Base-by-base conservation (phyloP, 2,113 vertebrate species). In the Otocyon megalotis region DNA sequence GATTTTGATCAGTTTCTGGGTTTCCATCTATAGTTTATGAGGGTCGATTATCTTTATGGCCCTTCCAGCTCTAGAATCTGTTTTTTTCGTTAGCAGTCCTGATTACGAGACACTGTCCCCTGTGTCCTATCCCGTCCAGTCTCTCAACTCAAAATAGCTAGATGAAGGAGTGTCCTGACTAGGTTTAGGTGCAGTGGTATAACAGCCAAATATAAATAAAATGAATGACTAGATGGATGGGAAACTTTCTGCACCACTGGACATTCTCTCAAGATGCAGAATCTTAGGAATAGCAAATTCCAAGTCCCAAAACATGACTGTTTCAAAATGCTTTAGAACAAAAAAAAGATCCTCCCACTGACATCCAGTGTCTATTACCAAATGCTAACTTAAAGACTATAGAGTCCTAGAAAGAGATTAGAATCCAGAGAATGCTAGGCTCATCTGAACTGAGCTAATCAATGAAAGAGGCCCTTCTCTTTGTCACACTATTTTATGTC, bases 61-160 rank as follows among this genome's bases (percentile, higher is more conserved):
- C 26, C 16, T 76, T 91, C 19, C 30, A 69, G 63, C 26, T 94
- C 85, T 88, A 43, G 24, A 81, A 53, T 83, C 35, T 80, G n/a
- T 5, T 76, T 48, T 77, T 94, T 53, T 58, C 43, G 12, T 76
- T 82, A 95, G 43, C 5, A 50, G 62, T 43, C 32, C 16, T 0
- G 2, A 48, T 74, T 74, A 43, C 80, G 16, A 48, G 48, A 76
- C 28, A 48, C 2, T 92, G 15, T 14, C 11, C 17, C 32, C 74
- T 79, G 24, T 37, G 87, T 74, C 26, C 72, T 90, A 71, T 50
- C 24, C 24, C 14, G 5, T 54, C 20, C 22, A 48, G 37, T 67
- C 74, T 93, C 30, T 96, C 86, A 86, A 96, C 26, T 65, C 60
- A 62, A 90, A 94, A 87, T 32, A 83, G 28, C 15, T 60, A 56